These are phyloP conservation scores for Galeruca laticollis DNA, from an alignment of 2,888 invertebrate species.

Conservation along the genomic window DNA sequence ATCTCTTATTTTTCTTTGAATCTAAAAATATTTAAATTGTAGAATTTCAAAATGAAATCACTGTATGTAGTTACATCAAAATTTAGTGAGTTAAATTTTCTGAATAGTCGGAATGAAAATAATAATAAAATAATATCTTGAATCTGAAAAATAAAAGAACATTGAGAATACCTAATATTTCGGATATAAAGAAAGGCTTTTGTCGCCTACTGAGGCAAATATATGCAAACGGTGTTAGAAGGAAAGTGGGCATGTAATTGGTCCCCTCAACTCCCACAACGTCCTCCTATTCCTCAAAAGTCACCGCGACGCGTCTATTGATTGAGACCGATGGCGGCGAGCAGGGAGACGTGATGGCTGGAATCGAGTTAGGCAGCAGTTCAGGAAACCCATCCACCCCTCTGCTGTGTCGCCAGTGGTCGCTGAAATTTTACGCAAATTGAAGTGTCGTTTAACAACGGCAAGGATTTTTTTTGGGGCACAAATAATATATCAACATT, in stretches of 20 bases:
- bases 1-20: no score
- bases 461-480: not conserved
- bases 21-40: no score
- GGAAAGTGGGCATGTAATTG: slow-evolving; percentile 70
- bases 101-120: not conserved
- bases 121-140: no score
- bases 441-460: not conserved
- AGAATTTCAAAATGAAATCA: no score
- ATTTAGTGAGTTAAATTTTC: not conserved
- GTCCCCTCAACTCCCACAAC: slow-evolving; percentile 64
- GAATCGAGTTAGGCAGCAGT: slow-evolving; percentile 67
- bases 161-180: slow-evolving; percentile 6
- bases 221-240: slow-evolving; percentile 69
- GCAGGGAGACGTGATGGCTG: slow-evolving; percentile 57
- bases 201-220: slow-evolving; percentile 60
- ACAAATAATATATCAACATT: no score
- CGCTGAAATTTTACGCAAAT: not conserved
- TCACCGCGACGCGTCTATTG: slow-evolving; percentile 67
- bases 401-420: slow-evolving; percentile 42
- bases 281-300: slow-evolving; percentile 51
- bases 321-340: slow-evolving; percentile 64
- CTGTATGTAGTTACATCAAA: not conserved
- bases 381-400: slow-evolving; percentile 54
- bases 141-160: slow-evolving; percentile 1
- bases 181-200: slow-evolving; percentile 56